Percentiles rank a stretch among this genome's conserved stretches.
phyloP scores from a whole-genome alignment of 2,113 vertebrate genomes.

The Sminthopsis crassicaudata region DNA sequence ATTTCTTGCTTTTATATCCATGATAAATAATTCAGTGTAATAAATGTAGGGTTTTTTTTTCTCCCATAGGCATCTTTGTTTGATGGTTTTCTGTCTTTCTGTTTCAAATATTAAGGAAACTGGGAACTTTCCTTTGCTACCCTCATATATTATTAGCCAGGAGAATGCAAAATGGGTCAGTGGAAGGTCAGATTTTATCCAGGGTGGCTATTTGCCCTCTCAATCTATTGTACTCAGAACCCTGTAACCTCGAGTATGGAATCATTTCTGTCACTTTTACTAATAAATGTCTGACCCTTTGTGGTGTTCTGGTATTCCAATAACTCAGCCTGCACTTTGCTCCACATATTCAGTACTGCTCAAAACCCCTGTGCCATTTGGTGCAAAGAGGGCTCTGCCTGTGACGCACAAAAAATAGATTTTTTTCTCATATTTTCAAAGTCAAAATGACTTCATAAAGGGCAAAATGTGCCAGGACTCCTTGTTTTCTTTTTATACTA shows the following conservation, averaged over 20 bases:
- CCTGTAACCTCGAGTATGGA: conserved; percentile 45
- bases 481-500: conserved; percentile 65
- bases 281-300: conserved; percentile 52
- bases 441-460: conserved; percentile 52
- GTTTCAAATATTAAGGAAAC: conserved; percentile 38
- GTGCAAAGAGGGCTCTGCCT: conserved; percentile 32
- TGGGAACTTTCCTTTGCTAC: background rate
- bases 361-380: conserved; percentile 55
- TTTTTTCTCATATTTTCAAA: conserved; percentile 62
- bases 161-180: background rate
- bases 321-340: conserved; percentile 9
- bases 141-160: background rate
- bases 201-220: conserved; percentile 1
- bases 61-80: conserved; percentile 14
- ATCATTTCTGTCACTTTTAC: conserved; percentile 58
- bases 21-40: conserved; percentile 49
- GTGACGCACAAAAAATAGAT: conserved; percentile 21
- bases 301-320: background rate
- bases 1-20: background rate
- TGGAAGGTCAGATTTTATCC: conserved; percentile 33
- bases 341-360: conserved; percentile 40
- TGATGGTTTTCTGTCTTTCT: conserved; percentile 29
- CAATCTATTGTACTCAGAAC: background rate
- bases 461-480: conserved; percentile 53
- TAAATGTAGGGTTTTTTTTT: conserved; percentile 17